Evolutionary conservation across 2,113 vertebrate species (phyloP).

Genomic region (Dicrurus megarhynchus): DNA sequence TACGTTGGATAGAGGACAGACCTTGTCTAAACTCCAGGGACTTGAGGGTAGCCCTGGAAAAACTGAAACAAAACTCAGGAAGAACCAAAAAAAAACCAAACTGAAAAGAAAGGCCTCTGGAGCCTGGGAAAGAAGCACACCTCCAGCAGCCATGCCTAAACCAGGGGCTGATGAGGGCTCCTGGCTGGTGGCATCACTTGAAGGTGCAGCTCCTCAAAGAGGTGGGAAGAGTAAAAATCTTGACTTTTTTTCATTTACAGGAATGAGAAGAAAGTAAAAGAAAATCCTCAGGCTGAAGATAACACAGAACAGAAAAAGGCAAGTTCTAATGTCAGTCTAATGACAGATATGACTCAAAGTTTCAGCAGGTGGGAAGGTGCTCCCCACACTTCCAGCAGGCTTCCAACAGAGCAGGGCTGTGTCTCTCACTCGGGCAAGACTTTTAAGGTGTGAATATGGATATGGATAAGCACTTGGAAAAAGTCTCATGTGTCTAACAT

Average conservation of each 20-base stretch:
- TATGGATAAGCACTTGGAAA: neutral
- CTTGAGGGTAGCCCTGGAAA: neutral
- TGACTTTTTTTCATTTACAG: neutral
- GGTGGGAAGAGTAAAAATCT: neutral
- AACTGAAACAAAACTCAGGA: neutral
- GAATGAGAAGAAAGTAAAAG: neutral
- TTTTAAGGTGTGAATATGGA: neutral
- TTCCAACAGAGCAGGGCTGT: neutral
- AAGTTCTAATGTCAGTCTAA: neutral
- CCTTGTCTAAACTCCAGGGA: neutral
- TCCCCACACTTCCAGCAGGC: neutral
- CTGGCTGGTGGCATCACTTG: neutral
- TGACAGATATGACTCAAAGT: neutral
- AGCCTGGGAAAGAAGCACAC: neutral
- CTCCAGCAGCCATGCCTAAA: neutral
- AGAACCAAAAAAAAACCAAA: neutral
- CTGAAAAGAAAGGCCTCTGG: neutral
- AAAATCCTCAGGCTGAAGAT: neutral
- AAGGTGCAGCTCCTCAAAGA: neutral
- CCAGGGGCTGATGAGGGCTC: rapidly evolving
- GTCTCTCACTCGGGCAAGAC: neutral
- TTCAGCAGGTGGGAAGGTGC: neutral
- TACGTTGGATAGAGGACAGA: neutral
- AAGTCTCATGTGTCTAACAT: neutral
- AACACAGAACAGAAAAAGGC: neutral